Percentiles rank a stretch among this genome's conserved stretches.
Evolutionary conservation across 2,113 vertebrate genomes (phyloP).

Genomic region (Tauraco erythrolophus): DNA sequence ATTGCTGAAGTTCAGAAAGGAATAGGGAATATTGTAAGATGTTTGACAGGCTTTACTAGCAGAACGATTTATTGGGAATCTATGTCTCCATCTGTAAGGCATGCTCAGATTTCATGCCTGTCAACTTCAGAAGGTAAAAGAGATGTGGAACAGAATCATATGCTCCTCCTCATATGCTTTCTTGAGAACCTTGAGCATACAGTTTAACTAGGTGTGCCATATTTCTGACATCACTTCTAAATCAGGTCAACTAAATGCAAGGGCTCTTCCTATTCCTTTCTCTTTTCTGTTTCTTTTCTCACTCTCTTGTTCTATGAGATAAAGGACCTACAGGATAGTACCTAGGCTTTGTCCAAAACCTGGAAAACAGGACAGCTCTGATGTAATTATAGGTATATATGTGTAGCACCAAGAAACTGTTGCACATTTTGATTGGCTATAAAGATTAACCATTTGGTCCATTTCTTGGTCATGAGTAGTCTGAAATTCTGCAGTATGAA

Average conservation of each 20-base stretch:
- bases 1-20: neutral
- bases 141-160: neutral
- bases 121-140: neutral
- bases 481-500: neutral
- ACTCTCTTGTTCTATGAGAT: neutral
- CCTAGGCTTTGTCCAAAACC: neutral
- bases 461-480: neutral
- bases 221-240: neutral
- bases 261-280: neutral
- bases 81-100: neutral
- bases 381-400: neutral
- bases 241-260: neutral
- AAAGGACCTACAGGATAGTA: neutral
- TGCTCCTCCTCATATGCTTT: neutral
- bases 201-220: neutral
- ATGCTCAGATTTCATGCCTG: neutral
- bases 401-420: neutral
- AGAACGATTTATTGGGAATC: neutral
- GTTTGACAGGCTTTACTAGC: neutral
- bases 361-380: neutral
- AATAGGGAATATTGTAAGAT: neutral
- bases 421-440: neutral
- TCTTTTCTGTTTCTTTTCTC: neutral
- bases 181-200: neutral
- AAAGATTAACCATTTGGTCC: neutral